Evolutionary conservation across 2,888 invertebrate genomes (phyloP), one percentile per base, ranked within the genome.

Genomic region (Trichopria drosophilae): DNA sequence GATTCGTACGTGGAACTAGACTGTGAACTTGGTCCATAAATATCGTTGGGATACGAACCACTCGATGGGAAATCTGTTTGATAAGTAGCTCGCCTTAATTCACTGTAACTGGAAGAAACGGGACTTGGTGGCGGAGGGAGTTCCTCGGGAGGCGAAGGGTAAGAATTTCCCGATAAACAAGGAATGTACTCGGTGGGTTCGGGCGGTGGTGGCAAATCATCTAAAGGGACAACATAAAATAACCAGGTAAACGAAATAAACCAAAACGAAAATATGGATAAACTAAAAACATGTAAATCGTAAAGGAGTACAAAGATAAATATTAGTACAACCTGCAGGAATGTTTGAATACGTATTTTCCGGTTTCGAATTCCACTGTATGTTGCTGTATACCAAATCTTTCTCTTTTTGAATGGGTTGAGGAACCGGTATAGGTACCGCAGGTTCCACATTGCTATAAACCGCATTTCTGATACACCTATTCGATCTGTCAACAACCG

Each of bases 81-180:
- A 64, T 88, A 83, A 16, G 89, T 90, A 10, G 93, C 92, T 58
- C 90, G 80, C 44, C 88, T 81, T 48, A 93, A 77, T 76, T 93
- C 93, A 68, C 92, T 92, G 66, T 93, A 93, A 62, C 91, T 92
- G 3, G 92, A 93, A 66, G 91, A 92, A 0, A 93, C 93, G 2
- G 93, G 93, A 54, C 91, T 91, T 6, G 92, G 91, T 5, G 93
- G 92, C 15, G 90, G 89, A 48, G 86, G 82, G 56, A 87, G 79
- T 64, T 88, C 87, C 58, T 90, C 88, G 42, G 81, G 76, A 12
- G 78, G 78, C 5, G 79, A 78, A 24, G 78, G 78, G 54, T 76
- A 76, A 20, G 73, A 69, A 51, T 68, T 72, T 26, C 73, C 66
- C 2, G 72, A 63, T 22, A 68, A 61, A 35, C 72, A 73, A 13